These are phyloP conservation scores for Cyclina sinensis DNA, from an alignment of 1,140 invertebrate genomes.

Conservation along the genomic window DNA sequence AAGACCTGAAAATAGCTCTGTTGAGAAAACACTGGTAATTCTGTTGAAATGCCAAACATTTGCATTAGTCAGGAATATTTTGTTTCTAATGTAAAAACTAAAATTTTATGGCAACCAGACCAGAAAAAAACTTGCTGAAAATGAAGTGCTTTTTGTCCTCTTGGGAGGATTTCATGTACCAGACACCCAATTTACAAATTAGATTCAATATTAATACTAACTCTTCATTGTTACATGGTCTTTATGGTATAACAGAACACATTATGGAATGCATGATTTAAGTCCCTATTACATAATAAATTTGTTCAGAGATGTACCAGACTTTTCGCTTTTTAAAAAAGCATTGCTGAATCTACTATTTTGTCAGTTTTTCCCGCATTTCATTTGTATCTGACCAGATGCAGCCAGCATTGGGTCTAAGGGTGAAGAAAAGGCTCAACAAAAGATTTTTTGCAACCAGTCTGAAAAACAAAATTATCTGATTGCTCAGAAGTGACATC, in stretches of 20 bases:
- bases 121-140: background rate
- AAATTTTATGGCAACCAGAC: background rate
- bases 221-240: background rate
- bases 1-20: background rate
- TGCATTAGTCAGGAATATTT: background rate
- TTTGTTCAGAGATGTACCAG: too few species aligned
- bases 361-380: too few species aligned
- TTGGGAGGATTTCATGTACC: background rate
- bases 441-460: too few species aligned
- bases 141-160: background rate
- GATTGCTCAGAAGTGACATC: too few species aligned
- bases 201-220: conserved; percentile 13
- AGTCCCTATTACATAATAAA: background rate
- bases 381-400: too few species aligned
- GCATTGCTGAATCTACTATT: too few species aligned
- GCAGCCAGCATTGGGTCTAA: too few species aligned
- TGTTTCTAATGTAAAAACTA: background rate
- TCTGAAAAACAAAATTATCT: too few species aligned
- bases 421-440: too few species aligned
- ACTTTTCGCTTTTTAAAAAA: too few species aligned
- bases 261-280: background rate
- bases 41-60: background rate
- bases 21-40: background rate
- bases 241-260: background rate
- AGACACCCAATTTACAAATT: conserved; percentile 7